Conservation (phyloP, 2,113 vertebrate species). For the Channa argus region DNA sequence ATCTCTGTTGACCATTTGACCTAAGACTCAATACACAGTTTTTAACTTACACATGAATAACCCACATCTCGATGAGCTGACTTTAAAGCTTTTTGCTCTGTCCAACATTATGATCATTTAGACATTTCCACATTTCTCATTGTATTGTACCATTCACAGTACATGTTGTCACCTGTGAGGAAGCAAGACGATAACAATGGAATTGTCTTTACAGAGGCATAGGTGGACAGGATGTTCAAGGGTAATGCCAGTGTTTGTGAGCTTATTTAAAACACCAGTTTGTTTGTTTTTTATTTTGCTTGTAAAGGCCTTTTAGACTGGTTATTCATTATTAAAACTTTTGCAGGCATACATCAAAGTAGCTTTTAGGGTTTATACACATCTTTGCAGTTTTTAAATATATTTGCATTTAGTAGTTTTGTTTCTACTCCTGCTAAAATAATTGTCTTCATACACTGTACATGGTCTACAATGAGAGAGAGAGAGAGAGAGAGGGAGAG, state of each 20-base stretch:
- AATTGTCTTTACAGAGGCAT: neutral
- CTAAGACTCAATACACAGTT: neutral
- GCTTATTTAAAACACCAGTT: no score
- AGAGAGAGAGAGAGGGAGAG: conserved; percentile 22
- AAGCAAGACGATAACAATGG: conserved; percentile 15
- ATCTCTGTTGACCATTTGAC: neutral
- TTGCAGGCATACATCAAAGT: conserved; percentile 22
- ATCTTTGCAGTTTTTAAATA: conserved; percentile 17
- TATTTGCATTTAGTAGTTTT: conserved; percentile 22
- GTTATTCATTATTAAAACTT: neutral
- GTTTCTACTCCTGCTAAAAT: conserved; percentile 15
- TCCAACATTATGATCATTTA: neutral
- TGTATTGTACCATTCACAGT: conserved; percentile 1
- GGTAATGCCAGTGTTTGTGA: no score
- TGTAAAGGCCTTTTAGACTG: no score
- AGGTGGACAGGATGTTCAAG: conserved; percentile 15
- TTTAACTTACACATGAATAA: neutral
- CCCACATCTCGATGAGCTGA: neutral
- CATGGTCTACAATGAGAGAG: neutral
- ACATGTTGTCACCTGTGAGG: conserved; percentile 37
- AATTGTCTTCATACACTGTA: conserved; percentile 23
- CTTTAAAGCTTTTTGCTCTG: neutral
- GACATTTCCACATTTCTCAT: neutral
- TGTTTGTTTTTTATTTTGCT: no score
- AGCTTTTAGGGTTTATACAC: conserved; percentile 8